Evolutionary conservation across 2,888 invertebrate genomes (phyloP), one percentile per base, ranked within the genome.

Genomic region (Cephus sareptanus): DNA sequence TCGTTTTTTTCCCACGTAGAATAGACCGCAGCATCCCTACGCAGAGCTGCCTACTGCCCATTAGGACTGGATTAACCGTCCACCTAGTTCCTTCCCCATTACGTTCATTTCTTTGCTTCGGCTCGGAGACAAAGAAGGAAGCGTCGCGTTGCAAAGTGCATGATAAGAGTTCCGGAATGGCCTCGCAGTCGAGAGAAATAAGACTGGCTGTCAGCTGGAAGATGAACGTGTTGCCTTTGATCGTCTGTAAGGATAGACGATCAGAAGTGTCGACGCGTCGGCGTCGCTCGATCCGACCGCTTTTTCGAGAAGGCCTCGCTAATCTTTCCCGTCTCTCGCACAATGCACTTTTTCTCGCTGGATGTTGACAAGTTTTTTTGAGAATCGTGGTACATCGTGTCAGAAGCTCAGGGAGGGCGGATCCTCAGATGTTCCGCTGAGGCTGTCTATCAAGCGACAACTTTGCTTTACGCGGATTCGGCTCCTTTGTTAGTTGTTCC

Each of bases 401-500:
- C 77, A 34, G 71, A 71, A 31, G 3, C 68, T 68, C 77, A 76
- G 70, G 40, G 77, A 76, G 76, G 79, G 77, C 81, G 79, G 71
- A 33, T 77, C 79, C 81, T 88, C 85, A 88, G 87, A 90, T 85
- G 89, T 88, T 88, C 87, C 77, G 85, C 90, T 89, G 90, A 84
- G 84, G 79, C 83, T 84, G 88, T 87, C 88, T 89, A 88, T 89
- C 88, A 84, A 79, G 79, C 83, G 87, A 84, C 85, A 82, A 87
- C 84, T 84, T 87, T 85, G 87, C 84, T 87, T 87, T 89, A 89
- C 89, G 89, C 88, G 89, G 87, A 90, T 89, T 87, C 87, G 89
- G 84, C 81, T 81, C 88, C 88, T 90, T 90, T 90, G 90, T 90
- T 56, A 56, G 23, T 56, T 85, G 85, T 81, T 70, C 30, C 79